Evolutionary conservation across 2,797 vertebrate genomes (phyloP).

Genomic region (Bradypodion ventrale): DNA sequence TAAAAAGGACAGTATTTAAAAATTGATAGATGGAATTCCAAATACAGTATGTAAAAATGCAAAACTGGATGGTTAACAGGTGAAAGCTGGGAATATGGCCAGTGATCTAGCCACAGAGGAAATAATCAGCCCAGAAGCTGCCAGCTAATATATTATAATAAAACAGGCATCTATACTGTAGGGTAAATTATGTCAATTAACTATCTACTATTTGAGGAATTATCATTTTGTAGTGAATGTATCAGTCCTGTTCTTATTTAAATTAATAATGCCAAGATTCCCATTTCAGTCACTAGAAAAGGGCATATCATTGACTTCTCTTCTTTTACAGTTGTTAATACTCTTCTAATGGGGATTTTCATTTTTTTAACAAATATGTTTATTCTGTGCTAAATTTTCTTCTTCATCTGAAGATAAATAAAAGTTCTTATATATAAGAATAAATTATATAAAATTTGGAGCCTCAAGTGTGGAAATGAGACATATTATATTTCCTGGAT

Average conservation of each 20-base stretch:
- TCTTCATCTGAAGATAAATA: not conserved
- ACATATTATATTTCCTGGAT: not conserved
- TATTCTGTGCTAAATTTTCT: not conserved
- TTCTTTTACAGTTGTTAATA: not conserved
- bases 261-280: rapidly evolving
- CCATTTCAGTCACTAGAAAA: not conserved
- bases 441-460: not conserved
- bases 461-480: not conserved
- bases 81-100: slow-evolving; percentile 12
- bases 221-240: rapidly evolving
- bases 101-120: not conserved
- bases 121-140: not conserved
- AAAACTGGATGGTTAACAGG: slow-evolving; percentile 2
- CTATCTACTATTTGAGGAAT: rapidly evolving
- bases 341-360: rapidly evolving
- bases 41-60: not conserved
- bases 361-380: not conserved
- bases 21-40: not conserved
- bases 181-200: slow-evolving; percentile 9
- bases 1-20: not conserved
- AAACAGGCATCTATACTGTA: not conserved
- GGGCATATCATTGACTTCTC: rapidly evolving
- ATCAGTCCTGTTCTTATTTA: rapidly evolving
- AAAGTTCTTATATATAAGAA: not conserved
- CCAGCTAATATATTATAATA: rapidly evolving